Conservation (phyloP, 2,888 invertebrate genomes). For the Myopa tessellatipennis region DNA sequence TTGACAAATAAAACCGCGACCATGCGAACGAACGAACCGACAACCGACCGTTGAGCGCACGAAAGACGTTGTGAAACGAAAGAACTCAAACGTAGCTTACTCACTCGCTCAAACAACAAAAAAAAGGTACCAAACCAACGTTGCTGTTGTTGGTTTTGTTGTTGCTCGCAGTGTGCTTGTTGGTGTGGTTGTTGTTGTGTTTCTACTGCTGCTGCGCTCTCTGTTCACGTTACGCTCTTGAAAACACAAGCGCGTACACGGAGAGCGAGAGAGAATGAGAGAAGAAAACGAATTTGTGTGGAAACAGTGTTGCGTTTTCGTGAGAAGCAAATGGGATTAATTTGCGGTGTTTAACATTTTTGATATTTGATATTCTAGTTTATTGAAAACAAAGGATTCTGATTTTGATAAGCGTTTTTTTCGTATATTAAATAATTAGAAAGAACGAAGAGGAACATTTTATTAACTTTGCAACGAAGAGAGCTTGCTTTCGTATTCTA, state of each 20-base stretch:
- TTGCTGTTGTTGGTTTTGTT: not conserved
- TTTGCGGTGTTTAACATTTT: not conserved
- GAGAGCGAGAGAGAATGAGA: not conserved
- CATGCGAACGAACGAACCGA: constrained; percentile 27
- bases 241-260: not conserved
- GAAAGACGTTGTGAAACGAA: constrained; percentile 44
- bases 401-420: not conserved
- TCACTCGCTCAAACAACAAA: constrained; percentile 26
- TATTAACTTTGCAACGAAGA: not conserved
- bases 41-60: constrained; percentile 36
- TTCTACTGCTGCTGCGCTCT: not conserved
- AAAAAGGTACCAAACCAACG: constrained; percentile 3
- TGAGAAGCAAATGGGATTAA: not conserved
- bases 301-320: constrained; percentile 21
- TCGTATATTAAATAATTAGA: not conserved
- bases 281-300: not conserved
- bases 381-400: not conserved
- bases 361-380: constrained; percentile 10
- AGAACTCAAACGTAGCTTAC: constrained; percentile 41
- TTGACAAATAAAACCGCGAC: constrained; percentile 32
- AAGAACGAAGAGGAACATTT: not conserved
- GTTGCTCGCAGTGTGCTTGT: not conserved
- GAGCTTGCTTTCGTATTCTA: not conserved
- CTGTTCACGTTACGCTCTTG: not conserved
- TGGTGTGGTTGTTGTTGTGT: not conserved